phyloP scores from a whole-genome alignment of 2,888 invertebrate species.

The Caenorhabditis sp. region DNA sequence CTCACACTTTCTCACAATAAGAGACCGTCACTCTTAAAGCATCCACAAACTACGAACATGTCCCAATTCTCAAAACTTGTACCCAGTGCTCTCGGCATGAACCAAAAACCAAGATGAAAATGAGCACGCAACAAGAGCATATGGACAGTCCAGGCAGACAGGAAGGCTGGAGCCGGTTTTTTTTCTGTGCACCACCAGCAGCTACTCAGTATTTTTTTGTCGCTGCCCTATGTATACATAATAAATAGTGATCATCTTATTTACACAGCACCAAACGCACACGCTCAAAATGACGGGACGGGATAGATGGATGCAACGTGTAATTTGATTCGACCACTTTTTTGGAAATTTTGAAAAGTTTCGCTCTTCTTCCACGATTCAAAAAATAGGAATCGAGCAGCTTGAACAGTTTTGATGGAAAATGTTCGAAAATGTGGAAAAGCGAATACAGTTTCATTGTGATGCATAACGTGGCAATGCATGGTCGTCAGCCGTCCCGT shows the following conservation, averaged over 20 bases:
- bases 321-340: slow-evolving; percentile 32
- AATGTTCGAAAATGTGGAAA: not conserved
- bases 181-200: slow-evolving; percentile 21
- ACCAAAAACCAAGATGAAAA: slow-evolving; percentile 9
- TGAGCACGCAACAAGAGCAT: slow-evolving; percentile 23
- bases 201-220: slow-evolving; percentile 45
- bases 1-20: not conserved
- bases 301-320: slow-evolving; percentile 32
- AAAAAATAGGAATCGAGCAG: not conserved
- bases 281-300: not conserved
- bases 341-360: not conserved
- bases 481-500: not conserved
- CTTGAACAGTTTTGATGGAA: not conserved
- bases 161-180: slow-evolving; percentile 43
- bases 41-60: not conserved
- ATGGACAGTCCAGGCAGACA: slow-evolving; percentile 3
- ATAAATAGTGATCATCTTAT: slow-evolving; percentile 55
- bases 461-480: not conserved
- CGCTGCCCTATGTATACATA: slow-evolving; percentile 49
- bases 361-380: not conserved
- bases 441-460: not conserved
- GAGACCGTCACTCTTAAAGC: not conserved
- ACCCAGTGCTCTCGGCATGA: slow-evolving; percentile 18
- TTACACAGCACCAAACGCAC: slow-evolving; percentile 21
- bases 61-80: not conserved